phyloP scores from a whole-genome alignment of 2,888 invertebrate species.

The Melanargia galathea region DNA sequence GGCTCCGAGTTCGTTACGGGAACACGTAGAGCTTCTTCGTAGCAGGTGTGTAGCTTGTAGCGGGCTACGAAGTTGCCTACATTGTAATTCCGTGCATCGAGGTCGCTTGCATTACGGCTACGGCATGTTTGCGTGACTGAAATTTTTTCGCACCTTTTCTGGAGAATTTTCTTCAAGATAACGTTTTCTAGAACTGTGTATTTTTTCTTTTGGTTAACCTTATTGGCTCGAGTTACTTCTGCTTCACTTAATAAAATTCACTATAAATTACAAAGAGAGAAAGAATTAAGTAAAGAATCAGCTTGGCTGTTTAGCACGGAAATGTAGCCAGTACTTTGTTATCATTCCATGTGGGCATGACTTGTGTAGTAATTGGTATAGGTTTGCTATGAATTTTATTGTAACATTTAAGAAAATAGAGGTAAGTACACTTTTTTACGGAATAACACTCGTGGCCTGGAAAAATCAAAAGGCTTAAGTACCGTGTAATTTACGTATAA shows the following conservation, averaged over 20 bases:
- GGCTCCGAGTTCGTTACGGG: not conserved
- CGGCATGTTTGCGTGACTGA: constrained; percentile 17
- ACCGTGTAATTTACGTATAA: no score
- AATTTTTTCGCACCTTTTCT: constrained; percentile 11
- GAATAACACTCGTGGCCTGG: no score
- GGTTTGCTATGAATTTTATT: no score
- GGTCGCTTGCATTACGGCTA: constrained; percentile 28
- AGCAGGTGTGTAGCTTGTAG: constrained; percentile 10
- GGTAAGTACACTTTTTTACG: no score
- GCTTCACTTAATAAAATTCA: not conserved
- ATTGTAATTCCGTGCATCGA: constrained; percentile 29
- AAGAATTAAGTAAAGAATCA: no score
- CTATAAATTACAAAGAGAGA: no score
- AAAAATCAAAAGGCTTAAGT: no score
- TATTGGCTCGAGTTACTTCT: not conserved
- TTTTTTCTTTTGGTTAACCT: not conserved
- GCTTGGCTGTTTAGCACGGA: no score
- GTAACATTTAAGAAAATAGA: no score
- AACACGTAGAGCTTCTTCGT: constrained; percentile 11
- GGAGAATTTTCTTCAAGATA: not conserved
- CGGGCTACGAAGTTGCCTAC: constrained; percentile 19
- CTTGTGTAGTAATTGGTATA: no score
- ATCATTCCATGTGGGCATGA: no score
- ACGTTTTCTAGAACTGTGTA: not conserved
- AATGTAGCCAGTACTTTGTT: no score